Conservation (phyloP, 2,888 invertebrate genomes). For the Cryptophagus acutangulus region DNA sequence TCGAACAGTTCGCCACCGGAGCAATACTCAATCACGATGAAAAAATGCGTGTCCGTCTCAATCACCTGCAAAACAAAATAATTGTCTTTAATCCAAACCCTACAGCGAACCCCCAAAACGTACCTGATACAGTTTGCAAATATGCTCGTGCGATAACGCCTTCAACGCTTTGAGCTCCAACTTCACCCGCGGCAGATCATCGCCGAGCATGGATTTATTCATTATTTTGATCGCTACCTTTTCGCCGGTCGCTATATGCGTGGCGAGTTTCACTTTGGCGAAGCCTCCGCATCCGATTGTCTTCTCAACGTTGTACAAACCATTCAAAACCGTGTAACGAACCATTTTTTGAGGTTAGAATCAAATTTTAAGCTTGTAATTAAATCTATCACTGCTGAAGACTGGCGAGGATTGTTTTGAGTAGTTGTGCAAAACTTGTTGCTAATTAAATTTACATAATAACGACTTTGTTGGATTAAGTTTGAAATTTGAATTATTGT, state of each 20-base stretch:
- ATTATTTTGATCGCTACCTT: slow-evolving; percentile 81
- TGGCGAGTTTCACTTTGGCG: slow-evolving; percentile 75
- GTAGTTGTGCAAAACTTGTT: too few relatives aligned
- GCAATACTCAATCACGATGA: slow-evolving; percentile 77
- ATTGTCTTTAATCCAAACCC: slow-evolving; percentile 5
- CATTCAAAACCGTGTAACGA: slow-evolving; percentile 53
- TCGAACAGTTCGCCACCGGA: slow-evolving; percentile 81
- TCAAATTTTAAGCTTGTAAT: too few relatives aligned
- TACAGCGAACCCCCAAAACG: too few relatives aligned
- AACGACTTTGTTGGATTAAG: too few relatives aligned
- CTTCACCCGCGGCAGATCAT: slow-evolving; percentile 66
- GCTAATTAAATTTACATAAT: too few relatives aligned
- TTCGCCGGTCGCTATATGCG: slow-evolving; percentile 72
- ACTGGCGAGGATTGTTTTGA: too few relatives aligned
- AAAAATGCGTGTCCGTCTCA: slow-evolving; percentile 69
- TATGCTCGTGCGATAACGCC: slow-evolving; percentile 64
- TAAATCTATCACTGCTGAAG: too few relatives aligned
- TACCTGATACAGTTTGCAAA: slow-evolving; percentile 70
- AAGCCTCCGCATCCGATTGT: slow-evolving; percentile 74
- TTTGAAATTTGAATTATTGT: too few relatives aligned
- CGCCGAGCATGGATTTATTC: slow-evolving; percentile 67
- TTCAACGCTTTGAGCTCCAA: slow-evolving; percentile 71
- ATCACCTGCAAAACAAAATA: slow-evolving; percentile 53
- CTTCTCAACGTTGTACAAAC: slow-evolving; percentile 62
- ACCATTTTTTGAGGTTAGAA: slow-evolving; percentile 44